Conservation (phyloP, 2,888 invertebrate species). For the Isotomurus palustris region DNA sequence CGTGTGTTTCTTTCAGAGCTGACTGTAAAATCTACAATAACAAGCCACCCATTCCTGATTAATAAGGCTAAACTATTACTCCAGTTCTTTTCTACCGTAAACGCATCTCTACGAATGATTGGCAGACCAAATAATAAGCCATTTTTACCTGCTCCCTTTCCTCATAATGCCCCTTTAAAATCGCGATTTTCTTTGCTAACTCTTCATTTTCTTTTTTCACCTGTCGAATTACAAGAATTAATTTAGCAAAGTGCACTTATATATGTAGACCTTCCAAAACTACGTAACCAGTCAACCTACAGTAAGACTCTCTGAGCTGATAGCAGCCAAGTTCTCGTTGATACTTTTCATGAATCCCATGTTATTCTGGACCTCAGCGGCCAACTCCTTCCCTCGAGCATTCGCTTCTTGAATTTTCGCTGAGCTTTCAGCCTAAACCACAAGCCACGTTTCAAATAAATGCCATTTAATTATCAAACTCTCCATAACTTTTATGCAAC, state of each 20-base stretch:
- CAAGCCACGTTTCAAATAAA: background rate
- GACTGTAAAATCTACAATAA: constrained; percentile 34
- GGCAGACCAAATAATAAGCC: too few relatives aligned
- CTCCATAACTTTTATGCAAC: background rate
- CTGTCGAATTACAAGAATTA: constrained; percentile 15
- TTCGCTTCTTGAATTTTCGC: constrained; percentile 45
- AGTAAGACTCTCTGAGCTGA: constrained; percentile 43
- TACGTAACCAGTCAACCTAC: constrained; percentile 26
- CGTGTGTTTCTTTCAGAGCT: constrained; percentile 37
- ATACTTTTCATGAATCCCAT: constrained; percentile 46
- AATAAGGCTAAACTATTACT: background rate
- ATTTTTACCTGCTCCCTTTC: constrained; percentile 44
- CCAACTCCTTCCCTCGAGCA: constrained; percentile 44
- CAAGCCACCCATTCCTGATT: background rate
- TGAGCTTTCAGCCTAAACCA: constrained; percentile 42
- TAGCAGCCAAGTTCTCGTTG: constrained; percentile 44
- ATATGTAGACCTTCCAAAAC: background rate
- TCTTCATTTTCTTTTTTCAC: constrained; percentile 45
- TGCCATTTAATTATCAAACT: background rate
- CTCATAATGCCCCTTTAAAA: constrained; percentile 42
- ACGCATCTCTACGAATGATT: background rate
- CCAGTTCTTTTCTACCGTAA: background rate
- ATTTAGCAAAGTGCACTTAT: background rate
- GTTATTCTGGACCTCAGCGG: constrained; percentile 44
- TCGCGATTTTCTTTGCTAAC: constrained; percentile 37